Conservation (phyloP, 2,113 vertebrate species). For the Lagenorhynchus albirostris region DNA sequence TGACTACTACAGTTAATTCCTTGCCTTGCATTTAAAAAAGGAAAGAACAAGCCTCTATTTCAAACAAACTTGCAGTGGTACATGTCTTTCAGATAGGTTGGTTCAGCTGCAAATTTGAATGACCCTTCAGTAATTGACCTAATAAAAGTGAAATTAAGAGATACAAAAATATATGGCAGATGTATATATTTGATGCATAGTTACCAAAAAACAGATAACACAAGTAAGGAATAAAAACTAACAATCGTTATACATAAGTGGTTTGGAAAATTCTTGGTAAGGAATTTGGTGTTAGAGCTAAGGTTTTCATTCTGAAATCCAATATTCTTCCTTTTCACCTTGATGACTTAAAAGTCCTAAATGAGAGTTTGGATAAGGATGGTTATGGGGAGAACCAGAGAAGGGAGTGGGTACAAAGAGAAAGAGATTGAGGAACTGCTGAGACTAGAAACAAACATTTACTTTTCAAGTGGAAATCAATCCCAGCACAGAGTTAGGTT, state of each 20-base stretch:
- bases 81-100: background rate
- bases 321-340: slow-evolving; percentile 64
- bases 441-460: slow-evolving; percentile 65
- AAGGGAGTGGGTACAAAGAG: background rate
- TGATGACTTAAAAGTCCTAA: slow-evolving; percentile 41
- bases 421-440: background rate
- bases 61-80: background rate
- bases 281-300: slow-evolving; percentile 4
- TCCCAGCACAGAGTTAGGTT: slow-evolving; percentile 28
- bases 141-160: slow-evolving; percentile 52
- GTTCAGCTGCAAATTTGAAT: slow-evolving; percentile 17
- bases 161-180: background rate
- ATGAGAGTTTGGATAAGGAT: background rate
- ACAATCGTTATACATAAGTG: background rate
- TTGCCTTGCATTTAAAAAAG: background rate
- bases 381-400: background rate
- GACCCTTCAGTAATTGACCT: background rate
- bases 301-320: slow-evolving; percentile 36
- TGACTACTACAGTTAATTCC: background rate
- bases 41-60: background rate
- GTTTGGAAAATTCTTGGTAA: slow-evolving; percentile 40
- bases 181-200: background rate
- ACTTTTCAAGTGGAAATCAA: slow-evolving; percentile 54
- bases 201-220: background rate
- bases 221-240: slow-evolving; percentile 14